phyloP scores from a whole-genome alignment of 1,140 invertebrate genomes.

The Kradibia gibbosae region DNA sequence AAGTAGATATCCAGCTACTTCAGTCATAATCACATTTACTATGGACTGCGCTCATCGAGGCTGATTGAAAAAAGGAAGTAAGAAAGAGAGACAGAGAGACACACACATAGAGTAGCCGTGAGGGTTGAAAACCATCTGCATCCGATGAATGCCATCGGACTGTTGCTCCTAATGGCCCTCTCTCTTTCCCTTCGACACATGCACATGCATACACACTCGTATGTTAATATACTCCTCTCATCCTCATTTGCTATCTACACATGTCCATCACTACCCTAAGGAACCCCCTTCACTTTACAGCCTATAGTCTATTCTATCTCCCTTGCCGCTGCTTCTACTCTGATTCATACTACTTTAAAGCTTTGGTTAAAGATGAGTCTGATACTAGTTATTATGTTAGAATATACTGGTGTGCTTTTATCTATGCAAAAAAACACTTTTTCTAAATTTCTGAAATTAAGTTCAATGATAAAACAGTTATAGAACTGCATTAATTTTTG shows the following conservation, averaged over 20 bases:
- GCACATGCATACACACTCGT: no score
- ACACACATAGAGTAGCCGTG: conserved; percentile 57
- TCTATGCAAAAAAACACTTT: no score
- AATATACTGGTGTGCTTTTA: no score
- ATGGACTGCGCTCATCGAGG: not conserved
- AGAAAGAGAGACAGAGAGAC: conserved; percentile 33
- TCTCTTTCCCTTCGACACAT: not conserved
- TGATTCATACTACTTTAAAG: no score
- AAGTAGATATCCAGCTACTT: not conserved
- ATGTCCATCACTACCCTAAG: conserved; percentile 42
- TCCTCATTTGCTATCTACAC: not conserved
- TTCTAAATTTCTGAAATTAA: no score
- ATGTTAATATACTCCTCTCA: not conserved
- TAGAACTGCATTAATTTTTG: no score
- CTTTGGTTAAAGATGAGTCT: no score
- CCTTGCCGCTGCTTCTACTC: no score
- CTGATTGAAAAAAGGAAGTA: conserved; percentile 26
- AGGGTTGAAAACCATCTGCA: conserved; percentile 69
- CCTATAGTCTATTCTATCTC: not conserved
- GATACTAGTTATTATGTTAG: no score
- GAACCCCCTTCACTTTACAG: conserved; percentile 63
- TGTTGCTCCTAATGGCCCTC: conserved; percentile 51
- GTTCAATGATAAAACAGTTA: no score
- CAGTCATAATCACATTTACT: not conserved
- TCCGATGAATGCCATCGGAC: conserved; percentile 68